These are phyloP conservation scores for Hylaea fasciaria DNA, from an alignment of 2,888 invertebrate species.

Conservation along the genomic window DNA sequence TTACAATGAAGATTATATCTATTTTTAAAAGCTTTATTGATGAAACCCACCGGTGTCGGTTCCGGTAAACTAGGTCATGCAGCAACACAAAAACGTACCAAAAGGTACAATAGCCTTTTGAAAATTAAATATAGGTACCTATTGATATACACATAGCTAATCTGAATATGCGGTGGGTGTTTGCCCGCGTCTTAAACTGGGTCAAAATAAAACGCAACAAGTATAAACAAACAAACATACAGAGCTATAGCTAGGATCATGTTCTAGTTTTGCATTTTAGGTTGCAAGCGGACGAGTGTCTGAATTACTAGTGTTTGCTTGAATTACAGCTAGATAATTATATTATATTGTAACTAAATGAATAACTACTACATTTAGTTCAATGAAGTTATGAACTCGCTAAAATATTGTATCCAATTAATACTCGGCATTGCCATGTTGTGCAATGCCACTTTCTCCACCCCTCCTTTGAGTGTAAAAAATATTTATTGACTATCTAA, in stretches of 20 bases:
- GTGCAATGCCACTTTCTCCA: no score
- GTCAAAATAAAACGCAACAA: slow-evolving; percentile 40
- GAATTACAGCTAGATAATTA: no score
- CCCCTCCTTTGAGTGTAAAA: no score
- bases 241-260: slow-evolving; percentile 14
- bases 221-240: slow-evolving; percentile 29
- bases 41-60: no score
- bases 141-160: not conserved
- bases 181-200: slow-evolving; percentile 20
- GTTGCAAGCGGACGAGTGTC: not conserved
- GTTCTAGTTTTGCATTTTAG: slow-evolving; percentile 33
- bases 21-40: no score
- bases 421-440: no score
- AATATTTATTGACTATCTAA: no score
- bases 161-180: slow-evolving; percentile 12
- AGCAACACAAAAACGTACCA: slow-evolving; percentile 5
- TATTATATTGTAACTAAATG: no score
- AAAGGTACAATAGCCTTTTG: slow-evolving; percentile 16
- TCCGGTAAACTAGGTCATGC: slow-evolving; percentile 35
- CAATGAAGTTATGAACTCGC: no score
- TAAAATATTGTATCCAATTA: no score
- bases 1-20: no score
- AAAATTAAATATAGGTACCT: not conserved
- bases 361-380: no score
- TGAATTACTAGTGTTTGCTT: not conserved